phyloP scores from a whole-genome alignment of 2,113 vertebrate genomes.

The Phylloscopus trochiloides region DNA sequence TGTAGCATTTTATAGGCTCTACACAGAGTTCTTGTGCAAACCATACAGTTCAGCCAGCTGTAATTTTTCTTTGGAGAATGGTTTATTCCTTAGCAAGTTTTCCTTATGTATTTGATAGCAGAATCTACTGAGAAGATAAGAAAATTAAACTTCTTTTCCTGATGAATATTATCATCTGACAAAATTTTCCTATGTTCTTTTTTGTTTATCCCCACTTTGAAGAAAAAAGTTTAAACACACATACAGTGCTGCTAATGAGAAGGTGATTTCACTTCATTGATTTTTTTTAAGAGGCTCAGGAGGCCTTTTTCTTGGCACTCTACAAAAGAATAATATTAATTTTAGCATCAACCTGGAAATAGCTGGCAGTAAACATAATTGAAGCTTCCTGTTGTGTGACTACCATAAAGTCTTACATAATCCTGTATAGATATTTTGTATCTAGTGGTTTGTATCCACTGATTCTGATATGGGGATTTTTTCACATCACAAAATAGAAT shows the following conservation, averaged over 20 bases:
- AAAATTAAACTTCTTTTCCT: neutral
- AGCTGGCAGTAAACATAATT: neutral
- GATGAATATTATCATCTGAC: neutral
- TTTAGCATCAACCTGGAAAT: constrained; percentile 13
- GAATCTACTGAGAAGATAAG: neutral
- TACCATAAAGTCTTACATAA: constrained; percentile 5
- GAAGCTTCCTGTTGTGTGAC: constrained; percentile 10
- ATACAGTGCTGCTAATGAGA: neutral
- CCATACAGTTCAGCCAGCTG: neutral
- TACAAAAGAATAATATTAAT: constrained; percentile 19
- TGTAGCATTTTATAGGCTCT: neutral
- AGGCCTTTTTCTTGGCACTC: neutral
- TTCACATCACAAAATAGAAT: neutral
- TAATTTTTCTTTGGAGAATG: neutral
- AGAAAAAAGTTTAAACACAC: neutral
- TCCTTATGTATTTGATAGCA: neutral
- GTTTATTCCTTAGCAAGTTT: neutral
- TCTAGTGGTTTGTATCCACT: neutral
- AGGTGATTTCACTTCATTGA: neutral
- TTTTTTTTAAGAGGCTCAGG: neutral
- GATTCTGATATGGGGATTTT: neutral
- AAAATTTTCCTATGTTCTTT: neutral
- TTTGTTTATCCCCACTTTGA: neutral
- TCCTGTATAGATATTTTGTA: neutral
- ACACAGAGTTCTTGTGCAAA: neutral